Evolutionary conservation across 1,140 invertebrate genomes (phyloP).

Genomic region (Pectinophora gossypiella): DNA sequence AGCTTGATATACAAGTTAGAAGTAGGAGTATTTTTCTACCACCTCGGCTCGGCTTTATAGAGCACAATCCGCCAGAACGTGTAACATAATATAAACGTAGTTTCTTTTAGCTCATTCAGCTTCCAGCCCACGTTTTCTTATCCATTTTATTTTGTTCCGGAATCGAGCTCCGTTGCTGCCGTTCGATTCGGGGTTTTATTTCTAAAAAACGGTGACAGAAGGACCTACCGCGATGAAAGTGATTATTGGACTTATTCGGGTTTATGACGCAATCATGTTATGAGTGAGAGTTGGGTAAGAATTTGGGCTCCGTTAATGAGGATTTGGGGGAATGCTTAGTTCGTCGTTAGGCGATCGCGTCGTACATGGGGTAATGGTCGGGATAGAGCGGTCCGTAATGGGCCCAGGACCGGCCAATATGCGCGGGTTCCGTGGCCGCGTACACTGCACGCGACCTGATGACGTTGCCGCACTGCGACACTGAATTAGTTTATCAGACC

Average conservation of each 20-base stretch:
- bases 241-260: not conserved
- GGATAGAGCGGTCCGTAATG: conserved; percentile 17
- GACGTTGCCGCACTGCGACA: not conserved
- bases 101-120: not conserved
- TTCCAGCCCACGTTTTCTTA: conserved; percentile 1
- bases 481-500: not conserved
- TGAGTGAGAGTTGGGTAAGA: not conserved
- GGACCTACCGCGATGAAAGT: not conserved
- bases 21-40: not conserved
- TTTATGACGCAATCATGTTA: not conserved
- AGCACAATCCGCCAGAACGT: not conserved
- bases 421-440: conserved; percentile 6
- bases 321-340: conserved; percentile 36
- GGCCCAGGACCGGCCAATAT: conserved; percentile 40
- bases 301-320: conserved; percentile 23
- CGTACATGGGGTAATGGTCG: conserved; percentile 8
- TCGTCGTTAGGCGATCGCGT: conserved; percentile 33
- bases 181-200: not conserved
- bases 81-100: not conserved
- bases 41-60: not conserved
- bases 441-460: conserved; percentile 15
- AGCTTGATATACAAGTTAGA: not conserved
- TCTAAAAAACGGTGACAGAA: not conserved
- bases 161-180: not conserved
- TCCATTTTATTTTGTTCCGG: conserved; percentile 3